Percentiles rank a stretch among this genome's conserved stretches.
Evolutionary conservation across 2,888 invertebrate genomes (phyloP).

Genomic region (Muschampia plurimacula): DNA sequence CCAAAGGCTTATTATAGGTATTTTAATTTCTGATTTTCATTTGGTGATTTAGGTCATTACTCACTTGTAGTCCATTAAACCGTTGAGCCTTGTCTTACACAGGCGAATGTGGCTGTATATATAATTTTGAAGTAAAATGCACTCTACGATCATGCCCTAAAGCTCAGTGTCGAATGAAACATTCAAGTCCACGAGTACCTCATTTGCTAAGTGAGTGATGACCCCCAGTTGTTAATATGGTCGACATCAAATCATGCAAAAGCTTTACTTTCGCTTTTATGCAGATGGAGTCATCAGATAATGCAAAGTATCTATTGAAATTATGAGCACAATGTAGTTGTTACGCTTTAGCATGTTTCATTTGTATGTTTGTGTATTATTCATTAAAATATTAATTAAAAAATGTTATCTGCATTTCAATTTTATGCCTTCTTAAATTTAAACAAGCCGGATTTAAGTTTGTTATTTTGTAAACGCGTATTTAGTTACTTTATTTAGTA

Average conservation of each 20-base stretch:
- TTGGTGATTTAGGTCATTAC: conserved; percentile 2
- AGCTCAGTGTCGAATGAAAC: background rate
- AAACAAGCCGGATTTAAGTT: background rate
- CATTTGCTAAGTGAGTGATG: conserved; percentile 26
- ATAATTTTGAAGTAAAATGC: background rate
- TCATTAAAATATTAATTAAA: background rate
- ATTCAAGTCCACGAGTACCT: background rate
- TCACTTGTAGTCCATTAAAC: conserved; percentile 3
- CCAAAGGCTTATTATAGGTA: background rate
- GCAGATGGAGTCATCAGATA: conserved; percentile 10
- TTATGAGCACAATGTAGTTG: conserved; percentile 10
- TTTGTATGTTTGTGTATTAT: background rate
- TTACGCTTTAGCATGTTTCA: conserved; percentile 18
- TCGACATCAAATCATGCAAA: conserved; percentile 10
- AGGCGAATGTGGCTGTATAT: background rate
- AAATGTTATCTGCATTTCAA: background rate
- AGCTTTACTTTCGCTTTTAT: conserved; percentile 18
- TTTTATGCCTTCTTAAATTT: too few relatives aligned
- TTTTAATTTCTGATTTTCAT: background rate
- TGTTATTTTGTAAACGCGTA: background rate
- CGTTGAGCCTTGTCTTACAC: background rate
- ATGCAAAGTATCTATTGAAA: background rate
- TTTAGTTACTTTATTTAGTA: background rate
- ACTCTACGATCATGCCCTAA: background rate
- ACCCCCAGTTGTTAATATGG: background rate